A percentile compares a stretch with the other conserved stretches of the same genome.
Evolutionary conservation across 2,113 vertebrate genomes (phyloP).

Genomic region (Laterallus jamaicensis): DNA sequence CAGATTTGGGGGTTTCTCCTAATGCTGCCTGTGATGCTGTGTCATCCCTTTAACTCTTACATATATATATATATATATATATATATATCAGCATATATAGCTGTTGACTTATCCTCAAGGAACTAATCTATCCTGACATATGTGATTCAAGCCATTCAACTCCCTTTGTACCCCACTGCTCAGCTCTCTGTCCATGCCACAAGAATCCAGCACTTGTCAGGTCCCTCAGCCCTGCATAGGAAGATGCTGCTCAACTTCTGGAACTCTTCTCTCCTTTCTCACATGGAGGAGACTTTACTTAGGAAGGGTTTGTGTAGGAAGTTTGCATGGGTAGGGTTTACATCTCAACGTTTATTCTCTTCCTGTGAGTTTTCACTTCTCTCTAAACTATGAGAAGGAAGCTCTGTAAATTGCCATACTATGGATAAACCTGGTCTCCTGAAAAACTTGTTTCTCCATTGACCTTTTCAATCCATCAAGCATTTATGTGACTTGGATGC

Average conservation of each 20-base stretch:
- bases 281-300: neutral
- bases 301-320: neutral
- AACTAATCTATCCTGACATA: neutral
- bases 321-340: neutral
- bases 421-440: neutral
- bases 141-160: neutral
- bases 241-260: neutral
- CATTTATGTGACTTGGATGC: neutral
- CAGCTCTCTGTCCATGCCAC: neutral
- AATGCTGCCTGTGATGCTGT: neutral
- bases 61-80: neutral
- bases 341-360: neutral
- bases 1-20: neutral
- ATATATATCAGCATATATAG: neutral
- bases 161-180: neutral
- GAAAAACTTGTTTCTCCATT: slow-evolving; percentile 38
- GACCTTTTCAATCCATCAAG: neutral
- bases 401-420: neutral
- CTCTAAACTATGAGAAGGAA: neutral
- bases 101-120: neutral
- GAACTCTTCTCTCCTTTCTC: neutral
- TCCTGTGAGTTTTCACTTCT: neutral
- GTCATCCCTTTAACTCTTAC: neutral
- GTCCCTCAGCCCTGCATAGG: neutral
- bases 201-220: neutral